Base-by-base conservation (phyloP, 2,888 invertebrate genomes). In the Parnassius smintheus region DNA sequence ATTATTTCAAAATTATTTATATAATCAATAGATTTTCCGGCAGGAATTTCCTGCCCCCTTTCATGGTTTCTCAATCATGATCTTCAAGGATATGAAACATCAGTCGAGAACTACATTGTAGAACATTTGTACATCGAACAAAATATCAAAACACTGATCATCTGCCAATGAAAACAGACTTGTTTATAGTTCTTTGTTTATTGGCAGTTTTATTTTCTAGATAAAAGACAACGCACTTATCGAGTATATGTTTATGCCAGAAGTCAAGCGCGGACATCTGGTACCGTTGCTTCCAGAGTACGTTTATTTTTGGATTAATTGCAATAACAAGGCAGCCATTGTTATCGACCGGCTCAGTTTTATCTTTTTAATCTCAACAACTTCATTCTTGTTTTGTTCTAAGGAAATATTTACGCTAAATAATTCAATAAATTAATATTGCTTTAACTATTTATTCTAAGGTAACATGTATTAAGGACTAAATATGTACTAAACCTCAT, bases 181-280 rank as follows among this genome's bases (percentile, higher is more conserved):
- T 65, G 48, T 72, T 68, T 67, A 70, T 63, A 61, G 65, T 71
- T 62, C 62, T 56, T 56, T 72, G 75, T 80, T 78, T 78, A 78
- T 76, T 72, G 69, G 76, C 68, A 72, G 63, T 75, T 76, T 74
- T 72, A 75, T 71, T 73, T 78, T 74, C 76, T 75, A 73, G 77
- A 81, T 80, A 79, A 78, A 82, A 78, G 77, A 75, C 76, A 76
- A 74, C 71, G 62, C 64, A 71, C 75, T 77, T 75, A 76, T 76
- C 74, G 74, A 74, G 67, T 68, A 49, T 64, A 62, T 72, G 70
- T 73, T 73, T 72, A 60, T 22, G 48, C 56, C 18, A 45, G 35
- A 60, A 67, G 67, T 65, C 54, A 62, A 46, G 51, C 49, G 50
- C 64, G 56, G 58, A 55, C 48, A 55, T 67, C 67, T 67, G 67